Evolutionary conservation across 2,888 invertebrate species (phyloP).

Genomic region (Gortyna flavago): DNA sequence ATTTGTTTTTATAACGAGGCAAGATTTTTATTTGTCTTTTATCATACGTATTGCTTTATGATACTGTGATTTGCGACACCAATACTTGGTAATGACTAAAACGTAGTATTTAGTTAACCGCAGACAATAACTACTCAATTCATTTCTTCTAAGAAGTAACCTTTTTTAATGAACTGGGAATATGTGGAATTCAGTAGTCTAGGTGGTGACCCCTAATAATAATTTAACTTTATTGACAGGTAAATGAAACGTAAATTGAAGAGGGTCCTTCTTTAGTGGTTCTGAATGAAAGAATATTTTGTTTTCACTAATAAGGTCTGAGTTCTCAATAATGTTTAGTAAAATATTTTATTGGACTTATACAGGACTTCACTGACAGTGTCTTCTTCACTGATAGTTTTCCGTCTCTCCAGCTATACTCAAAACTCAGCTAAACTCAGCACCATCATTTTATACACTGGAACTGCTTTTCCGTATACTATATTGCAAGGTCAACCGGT

Average conservation of each 20-base stretch:
- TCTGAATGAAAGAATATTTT: conserved; percentile 7
- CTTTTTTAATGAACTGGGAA: conserved; percentile 19
- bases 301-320: not conserved
- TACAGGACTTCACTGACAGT: not conserved
- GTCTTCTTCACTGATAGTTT: not conserved
- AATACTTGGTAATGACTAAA: conserved; percentile 40
- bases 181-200: conserved; percentile 1
- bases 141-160: conserved; percentile 21
- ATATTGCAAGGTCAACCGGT: not conserved
- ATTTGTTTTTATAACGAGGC: conserved; percentile 58
- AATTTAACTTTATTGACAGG: conserved; percentile 9
- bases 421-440: not conserved
- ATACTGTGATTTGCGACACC: conserved; percentile 47
- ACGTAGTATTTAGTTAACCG: conserved; percentile 7
- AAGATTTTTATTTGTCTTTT: conserved; percentile 40
- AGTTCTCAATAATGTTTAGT: not conserved
- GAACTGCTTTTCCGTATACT: not conserved
- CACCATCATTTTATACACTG: not conserved
- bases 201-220: not conserved
- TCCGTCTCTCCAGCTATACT: not conserved
- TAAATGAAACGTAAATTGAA: conserved; percentile 36
- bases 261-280: conserved; percentile 2
- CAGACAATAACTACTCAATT: not conserved
- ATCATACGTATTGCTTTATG: conserved; percentile 18
- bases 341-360: not conserved